Evolutionary conservation across 2,113 vertebrate species (phyloP).

Genomic region (Hippocampus comes): DNA sequence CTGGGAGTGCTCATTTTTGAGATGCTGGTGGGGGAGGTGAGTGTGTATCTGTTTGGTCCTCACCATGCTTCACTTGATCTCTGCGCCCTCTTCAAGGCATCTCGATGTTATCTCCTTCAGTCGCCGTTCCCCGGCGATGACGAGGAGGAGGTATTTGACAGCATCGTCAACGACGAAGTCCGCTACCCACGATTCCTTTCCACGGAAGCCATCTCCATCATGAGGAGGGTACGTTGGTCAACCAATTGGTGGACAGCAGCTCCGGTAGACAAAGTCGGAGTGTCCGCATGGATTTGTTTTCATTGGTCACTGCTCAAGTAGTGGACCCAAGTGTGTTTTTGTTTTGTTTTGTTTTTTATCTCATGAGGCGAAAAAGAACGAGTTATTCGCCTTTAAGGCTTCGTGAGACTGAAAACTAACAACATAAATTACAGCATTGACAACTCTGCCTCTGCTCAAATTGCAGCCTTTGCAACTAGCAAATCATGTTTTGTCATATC

Average conservation of each 20-base stretch:
- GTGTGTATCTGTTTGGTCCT: conserved; percentile 13
- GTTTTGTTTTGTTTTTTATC: too few relatives aligned
- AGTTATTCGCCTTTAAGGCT: too few relatives aligned
- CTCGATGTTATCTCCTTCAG: conserved; percentile 56
- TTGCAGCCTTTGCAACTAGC: too few relatives aligned
- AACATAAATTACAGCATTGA: too few relatives aligned
- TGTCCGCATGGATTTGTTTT: too few relatives aligned
- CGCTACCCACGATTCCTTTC: conserved; percentile 95
- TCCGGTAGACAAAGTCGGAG: too few relatives aligned
- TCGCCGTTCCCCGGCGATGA: conserved; percentile 98
- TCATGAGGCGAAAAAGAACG: too few relatives aligned
- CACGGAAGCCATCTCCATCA: conserved; percentile 97
- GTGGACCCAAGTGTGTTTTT: too few relatives aligned
- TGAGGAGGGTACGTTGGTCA: conserved; percentile 86
- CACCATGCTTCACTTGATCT: neutral
- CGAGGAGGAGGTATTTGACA: conserved; percentile 99
- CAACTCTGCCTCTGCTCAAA: too few relatives aligned
- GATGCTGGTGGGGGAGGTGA: conserved; percentile 98
- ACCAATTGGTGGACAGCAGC: neutral
- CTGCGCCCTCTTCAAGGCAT: neutral
- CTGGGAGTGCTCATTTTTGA: conserved; percentile 98
- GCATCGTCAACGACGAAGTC: conserved; percentile 98
- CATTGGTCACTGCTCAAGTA: too few relatives aligned
- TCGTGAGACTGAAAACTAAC: too few relatives aligned
- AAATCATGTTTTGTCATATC: too few relatives aligned